phyloP scores from a whole-genome alignment of 2,113 vertebrate genomes.

The Brachionichthys hirsutus region DNA sequence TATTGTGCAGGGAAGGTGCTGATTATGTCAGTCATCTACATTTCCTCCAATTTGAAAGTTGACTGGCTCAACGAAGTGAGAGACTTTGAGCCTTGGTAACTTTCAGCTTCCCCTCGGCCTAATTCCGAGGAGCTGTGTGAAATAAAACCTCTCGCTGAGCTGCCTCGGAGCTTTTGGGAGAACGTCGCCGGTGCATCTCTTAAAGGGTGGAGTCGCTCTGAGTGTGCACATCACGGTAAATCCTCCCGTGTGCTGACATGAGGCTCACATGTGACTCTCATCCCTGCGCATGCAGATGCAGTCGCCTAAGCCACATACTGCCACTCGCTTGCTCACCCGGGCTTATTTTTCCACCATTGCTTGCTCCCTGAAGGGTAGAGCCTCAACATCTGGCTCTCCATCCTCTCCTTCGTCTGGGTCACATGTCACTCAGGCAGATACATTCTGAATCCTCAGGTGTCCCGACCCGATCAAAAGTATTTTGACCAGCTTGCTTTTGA shows the following conservation, averaged over 20 bases:
- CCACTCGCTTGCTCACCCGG: conserved; percentile 39
- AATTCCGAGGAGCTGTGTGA: conserved; percentile 49
- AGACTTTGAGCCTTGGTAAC: conserved; percentile 46
- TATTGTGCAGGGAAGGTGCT: conserved; percentile 20
- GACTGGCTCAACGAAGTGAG: conserved; percentile 58
- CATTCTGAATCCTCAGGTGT: conserved; percentile 26
- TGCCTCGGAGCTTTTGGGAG: conserved; percentile 44
- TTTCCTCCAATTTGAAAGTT: conserved; percentile 56
- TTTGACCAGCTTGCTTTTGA: conserved; percentile 43
- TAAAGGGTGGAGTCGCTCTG: neutral
- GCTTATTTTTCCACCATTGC: conserved; percentile 14
- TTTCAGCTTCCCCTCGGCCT: no score
- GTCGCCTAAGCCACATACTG: conserved; percentile 10
- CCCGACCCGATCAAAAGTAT: conserved; percentile 37
- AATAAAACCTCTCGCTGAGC: conserved; percentile 54
- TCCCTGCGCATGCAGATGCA: conserved; percentile 39
- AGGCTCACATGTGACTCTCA: conserved; percentile 46
- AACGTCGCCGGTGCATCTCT: conserved; percentile 43
- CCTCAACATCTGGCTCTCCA: conserved; percentile 63
- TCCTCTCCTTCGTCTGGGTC: conserved; percentile 53
- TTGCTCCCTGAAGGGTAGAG: conserved; percentile 39
- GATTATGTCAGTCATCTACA: conserved; percentile 62
- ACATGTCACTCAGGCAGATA: conserved; percentile 43
- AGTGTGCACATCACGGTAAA: conserved; percentile 35
- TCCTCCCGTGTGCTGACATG: conserved; percentile 48